Conservation (phyloP, 2,113 vertebrate species). For the Anguilla japonica region DNA sequence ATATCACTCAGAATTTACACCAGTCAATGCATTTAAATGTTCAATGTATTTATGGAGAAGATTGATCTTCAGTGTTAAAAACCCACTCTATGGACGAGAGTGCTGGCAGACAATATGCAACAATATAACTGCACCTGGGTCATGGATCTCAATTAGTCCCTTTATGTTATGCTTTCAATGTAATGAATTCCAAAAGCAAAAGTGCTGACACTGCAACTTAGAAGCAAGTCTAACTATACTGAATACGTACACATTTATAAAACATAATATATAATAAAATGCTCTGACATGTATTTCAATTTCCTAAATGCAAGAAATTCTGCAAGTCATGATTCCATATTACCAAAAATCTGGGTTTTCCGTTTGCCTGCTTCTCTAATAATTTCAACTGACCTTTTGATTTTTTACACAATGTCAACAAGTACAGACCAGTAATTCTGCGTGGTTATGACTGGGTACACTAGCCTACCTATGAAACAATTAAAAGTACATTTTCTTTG, state of each 20-base stretch:
- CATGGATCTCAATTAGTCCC: neutral
- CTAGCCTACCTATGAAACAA: neutral
- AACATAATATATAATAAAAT: no score
- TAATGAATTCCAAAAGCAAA: neutral
- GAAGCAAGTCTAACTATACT: no score
- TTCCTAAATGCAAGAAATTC: no score
- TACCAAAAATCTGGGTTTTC: no score
- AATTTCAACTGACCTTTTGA: conserved; percentile 12
- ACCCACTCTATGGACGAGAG: neutral
- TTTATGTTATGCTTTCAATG: neutral
- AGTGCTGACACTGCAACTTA: no score
- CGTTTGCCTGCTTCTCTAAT: neutral
- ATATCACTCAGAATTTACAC: neutral
- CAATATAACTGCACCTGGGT: neutral
- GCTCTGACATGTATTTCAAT: no score
- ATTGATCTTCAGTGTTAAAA: neutral
- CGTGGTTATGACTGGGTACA: neutral
- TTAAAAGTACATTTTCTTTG: neutral
- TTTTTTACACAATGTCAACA: conserved; percentile 21
- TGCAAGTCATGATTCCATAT: no score
- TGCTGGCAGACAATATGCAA: neutral
- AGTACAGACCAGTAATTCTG: conserved; percentile 17
- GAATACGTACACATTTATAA: no score
- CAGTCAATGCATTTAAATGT: neutral
- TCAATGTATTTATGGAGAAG: neutral